Base-by-base conservation (phyloP, 2,888 invertebrate genomes). In the Perithous albicinctus region DNA sequence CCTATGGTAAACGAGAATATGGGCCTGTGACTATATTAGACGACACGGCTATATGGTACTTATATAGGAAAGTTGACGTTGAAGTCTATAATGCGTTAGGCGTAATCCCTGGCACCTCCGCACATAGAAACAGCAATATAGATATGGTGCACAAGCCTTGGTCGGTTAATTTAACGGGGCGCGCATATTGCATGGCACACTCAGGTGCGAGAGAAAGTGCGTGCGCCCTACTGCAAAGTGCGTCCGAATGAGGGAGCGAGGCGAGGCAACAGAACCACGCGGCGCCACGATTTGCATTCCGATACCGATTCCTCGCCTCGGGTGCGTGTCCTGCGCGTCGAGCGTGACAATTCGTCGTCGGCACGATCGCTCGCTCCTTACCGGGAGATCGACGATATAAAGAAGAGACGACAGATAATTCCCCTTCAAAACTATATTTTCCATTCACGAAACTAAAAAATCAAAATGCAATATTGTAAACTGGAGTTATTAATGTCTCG, bases 201-300 rank as follows among this genome's bases (percentile, higher is more conserved):
- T 82, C 82, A 78, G 78, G 82, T 78, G 79, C 78, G 79, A 78
- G 78, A 82, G 82, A 78, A 82, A 78, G 82, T 82, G 82, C 78
- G 82, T 75, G 35, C 18, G 51, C 46, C 64, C 51, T 43, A 59
- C 59, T 38, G 70, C 70, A 72, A 76, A 72, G 70, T 76, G 59
- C 69, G 74, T 70, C 43, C 54, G 56, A 78, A 78, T 26, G 67
- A 41, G 29, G 23, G 29, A 23, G 18, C 4, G 1, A 26, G 15
- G n/a, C 54, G 56, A 41, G 74, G 51, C 54, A 75, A 46, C 43
- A 59, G 64, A 66, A n/a, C n/a, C 66, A 10, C 23, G 59, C 80
- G 80, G 80, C 80, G 80, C 80, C 80, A 81, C 73, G 77, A 81
- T 74, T 81, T 81, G 77, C 80, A 81, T 81, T 81, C 80, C 80